phyloP scores from a whole-genome alignment of 2,888 invertebrate genomes.

The Lepidochrysops patricia region DNA sequence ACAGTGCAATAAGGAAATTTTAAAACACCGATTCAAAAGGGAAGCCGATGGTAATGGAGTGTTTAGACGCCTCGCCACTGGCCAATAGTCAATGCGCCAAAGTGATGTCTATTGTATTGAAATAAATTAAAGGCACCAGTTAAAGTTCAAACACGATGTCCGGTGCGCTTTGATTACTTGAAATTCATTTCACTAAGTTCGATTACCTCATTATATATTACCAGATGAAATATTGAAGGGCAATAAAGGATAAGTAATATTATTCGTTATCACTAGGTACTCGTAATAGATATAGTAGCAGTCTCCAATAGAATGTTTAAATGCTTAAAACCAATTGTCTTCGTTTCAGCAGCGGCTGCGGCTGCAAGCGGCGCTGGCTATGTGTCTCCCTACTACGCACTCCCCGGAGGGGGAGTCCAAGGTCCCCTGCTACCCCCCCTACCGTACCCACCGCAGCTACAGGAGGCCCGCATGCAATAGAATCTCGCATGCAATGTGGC shows the following conservation, averaged over 20 bases:
- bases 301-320: too few species aligned
- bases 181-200: not conserved
- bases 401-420: constrained; percentile 76
- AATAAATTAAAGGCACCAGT: not conserved
- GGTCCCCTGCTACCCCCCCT: constrained; percentile 79
- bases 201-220: not conserved
- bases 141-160: not conserved
- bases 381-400: constrained; percentile 82
- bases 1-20: too few species aligned
- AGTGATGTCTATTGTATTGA: not conserved
- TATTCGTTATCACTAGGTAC: too few species aligned
- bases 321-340: not conserved
- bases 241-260: too few species aligned
- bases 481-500: constrained; percentile 1
- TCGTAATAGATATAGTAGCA: too few species aligned
- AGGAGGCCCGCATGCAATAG: constrained; percentile 86
- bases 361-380: constrained; percentile 80
- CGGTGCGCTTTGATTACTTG: not conserved
- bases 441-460: constrained; percentile 78
- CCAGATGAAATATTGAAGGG: too few species aligned
- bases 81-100: too few species aligned
- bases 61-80: too few species aligned
- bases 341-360: constrained; percentile 50
- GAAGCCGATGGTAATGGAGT: too few species aligned
- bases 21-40: too few species aligned